phyloP scores from a whole-genome alignment of 2,797 vertebrate species.

The Apogon talboti region DNA sequence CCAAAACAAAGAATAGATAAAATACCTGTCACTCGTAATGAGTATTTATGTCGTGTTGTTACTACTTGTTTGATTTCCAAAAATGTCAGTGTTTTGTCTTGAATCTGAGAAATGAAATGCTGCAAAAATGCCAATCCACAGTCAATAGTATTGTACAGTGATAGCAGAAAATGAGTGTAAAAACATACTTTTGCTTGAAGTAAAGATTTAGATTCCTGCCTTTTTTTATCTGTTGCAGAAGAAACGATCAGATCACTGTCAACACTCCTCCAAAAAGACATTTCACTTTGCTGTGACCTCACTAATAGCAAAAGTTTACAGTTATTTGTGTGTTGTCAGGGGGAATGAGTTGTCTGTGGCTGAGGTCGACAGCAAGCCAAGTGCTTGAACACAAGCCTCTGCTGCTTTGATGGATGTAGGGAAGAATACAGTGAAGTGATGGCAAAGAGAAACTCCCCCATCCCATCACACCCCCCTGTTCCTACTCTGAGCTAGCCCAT shows the following conservation, averaged over 20 bases:
- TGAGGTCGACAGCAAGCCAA: conserved; percentile 62
- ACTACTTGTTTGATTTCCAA: not conserved
- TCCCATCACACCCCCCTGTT: not conserved
- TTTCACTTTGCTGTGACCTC: conserved; percentile 66
- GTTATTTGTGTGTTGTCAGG: conserved; percentile 76
- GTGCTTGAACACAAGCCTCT: conserved; percentile 51
- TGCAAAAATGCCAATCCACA: conserved; percentile 1
- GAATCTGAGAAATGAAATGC: not conserved
- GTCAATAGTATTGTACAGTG: not conserved
- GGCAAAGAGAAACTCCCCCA: conserved; percentile 27
- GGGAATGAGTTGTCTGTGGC: conserved; percentile 60
- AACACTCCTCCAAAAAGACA: conserved; percentile 42
- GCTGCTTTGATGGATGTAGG: conserved; percentile 69
- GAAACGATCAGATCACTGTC: conserved; percentile 44
- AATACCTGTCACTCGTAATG: too few relatives aligned
- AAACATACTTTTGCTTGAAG: not conserved
- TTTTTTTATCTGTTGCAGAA: conserved; percentile 13
- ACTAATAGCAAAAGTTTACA: conserved; percentile 73
- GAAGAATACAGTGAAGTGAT: conserved; percentile 64
- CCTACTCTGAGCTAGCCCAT: conserved; percentile 35
- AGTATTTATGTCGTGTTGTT: too few relatives aligned
- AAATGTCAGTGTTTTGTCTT: not conserved
- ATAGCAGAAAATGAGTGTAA: conserved; percentile 5
- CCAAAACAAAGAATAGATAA: too few relatives aligned
- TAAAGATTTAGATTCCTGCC: not conserved